Evolutionary conservation across 1,140 invertebrate species (phyloP).

Genomic region (Drosophila rhopaloa): DNA sequence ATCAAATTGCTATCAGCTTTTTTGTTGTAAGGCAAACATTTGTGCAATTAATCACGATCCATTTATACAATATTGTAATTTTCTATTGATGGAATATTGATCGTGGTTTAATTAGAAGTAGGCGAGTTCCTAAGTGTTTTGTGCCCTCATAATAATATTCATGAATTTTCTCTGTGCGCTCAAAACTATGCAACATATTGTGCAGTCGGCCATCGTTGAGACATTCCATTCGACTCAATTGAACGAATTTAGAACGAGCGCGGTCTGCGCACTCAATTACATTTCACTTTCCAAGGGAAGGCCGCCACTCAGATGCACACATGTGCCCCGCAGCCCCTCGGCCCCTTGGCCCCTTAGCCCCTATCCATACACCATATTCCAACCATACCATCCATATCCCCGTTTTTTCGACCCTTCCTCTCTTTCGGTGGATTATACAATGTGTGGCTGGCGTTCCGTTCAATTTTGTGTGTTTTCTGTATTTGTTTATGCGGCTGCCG

Average conservation of each 20-base stretch:
- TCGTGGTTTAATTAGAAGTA: neutral
- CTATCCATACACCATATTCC: neutral
- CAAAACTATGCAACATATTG: slow-evolving; percentile 69
- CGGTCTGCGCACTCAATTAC: slow-evolving; percentile 61
- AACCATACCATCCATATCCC: neutral
- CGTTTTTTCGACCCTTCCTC: slow-evolving; percentile 16
- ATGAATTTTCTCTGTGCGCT: slow-evolving; percentile 37
- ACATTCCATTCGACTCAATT: slow-evolving; percentile 58
- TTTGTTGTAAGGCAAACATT: too few relatives aligned
- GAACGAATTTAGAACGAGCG: slow-evolving; percentile 66
- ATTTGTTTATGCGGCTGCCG: slow-evolving; percentile 56
- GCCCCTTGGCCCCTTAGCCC: neutral
- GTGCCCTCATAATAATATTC: slow-evolving; percentile 28
- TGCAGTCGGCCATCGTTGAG: slow-evolving; percentile 4
- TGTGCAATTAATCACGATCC: too few relatives aligned
- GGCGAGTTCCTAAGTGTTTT: too few relatives aligned
- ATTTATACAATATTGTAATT: too few relatives aligned
- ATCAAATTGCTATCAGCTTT: too few relatives aligned
- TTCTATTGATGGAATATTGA: neutral
- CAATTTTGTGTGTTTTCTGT: slow-evolving; percentile 28
- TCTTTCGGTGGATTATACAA: slow-evolving; percentile 54
- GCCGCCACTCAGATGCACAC: slow-evolving; percentile 50
- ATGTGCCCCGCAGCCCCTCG: slow-evolving; percentile 27
- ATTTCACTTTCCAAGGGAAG: slow-evolving; percentile 81
- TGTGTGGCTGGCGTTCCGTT: slow-evolving; percentile 52